Base-by-base conservation (phyloP, 1,140 invertebrate genomes). In the Caenorhabditis brenneri region DNA sequence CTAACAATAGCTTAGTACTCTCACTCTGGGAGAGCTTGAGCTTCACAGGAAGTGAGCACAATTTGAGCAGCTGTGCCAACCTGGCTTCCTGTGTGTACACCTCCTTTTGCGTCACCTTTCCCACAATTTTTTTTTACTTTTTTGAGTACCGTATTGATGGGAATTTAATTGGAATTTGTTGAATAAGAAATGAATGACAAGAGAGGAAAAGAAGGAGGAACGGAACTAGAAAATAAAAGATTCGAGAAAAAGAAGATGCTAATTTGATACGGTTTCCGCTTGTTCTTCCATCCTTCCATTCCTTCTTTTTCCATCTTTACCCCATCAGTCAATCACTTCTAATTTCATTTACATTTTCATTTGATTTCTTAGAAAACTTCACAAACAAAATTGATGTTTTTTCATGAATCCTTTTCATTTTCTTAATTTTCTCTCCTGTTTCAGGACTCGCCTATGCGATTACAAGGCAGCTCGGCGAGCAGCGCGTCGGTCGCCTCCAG, bases 401-500 rank as follows among this genome's bases (percentile, higher is more conserved):
- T 42, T 9, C 10, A 65, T 36, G 19, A 65, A 16, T 36, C 2
- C n/a, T 16, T 48, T 19, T 7, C 3, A 22, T 29, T 19, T 9
- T 24, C 74, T 9, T 24, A 0, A 19, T 1, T 15, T 48, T 6
- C 31, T 3, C 5, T 1, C 6, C 27, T 24, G 27, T 79, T 83
- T 12, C 82, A 83, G 82, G 82, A 83, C 49, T 83, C 84, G 55
- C 80, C 79, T 53, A 85, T 85, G 84, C 79, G 84, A 36, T 60
- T 85, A 48, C 58, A 85, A 42, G 84, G 84, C 55, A 74, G 55
- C 46, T 86, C 84, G 39, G 78, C 84, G 36, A 85, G 83, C 55
- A 79, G 65, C 27, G 85, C 85, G 55, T 86, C 85, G 79, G 85
- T 86, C 24, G 85, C 85, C 16, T 82, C 79, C 9, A 86, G 85